Conservation (phyloP, 2,113 vertebrate species). For the Melanostigma gelatinosum region DNA sequence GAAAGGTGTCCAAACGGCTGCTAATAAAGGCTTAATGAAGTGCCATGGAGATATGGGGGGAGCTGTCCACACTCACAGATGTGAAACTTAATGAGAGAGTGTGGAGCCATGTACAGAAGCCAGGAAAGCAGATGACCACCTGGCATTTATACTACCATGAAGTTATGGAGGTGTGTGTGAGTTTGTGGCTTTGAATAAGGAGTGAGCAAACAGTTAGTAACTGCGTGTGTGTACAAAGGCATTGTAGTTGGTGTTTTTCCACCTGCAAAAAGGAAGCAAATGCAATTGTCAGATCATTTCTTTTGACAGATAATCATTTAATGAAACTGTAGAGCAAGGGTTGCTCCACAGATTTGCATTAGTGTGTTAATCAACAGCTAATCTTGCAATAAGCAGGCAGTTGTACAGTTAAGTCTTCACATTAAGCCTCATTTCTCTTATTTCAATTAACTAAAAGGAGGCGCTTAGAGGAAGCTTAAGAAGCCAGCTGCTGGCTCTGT, state of each 20-base stretch:
- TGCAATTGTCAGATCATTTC: background rate
- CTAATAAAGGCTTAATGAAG: conserved; percentile 76
- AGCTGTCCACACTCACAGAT: conserved; percentile 68
- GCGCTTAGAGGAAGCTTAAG: conserved; percentile 65
- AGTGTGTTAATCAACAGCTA: conserved; percentile 68
- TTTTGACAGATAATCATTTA: conserved; percentile 5
- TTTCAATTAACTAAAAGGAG: conserved; percentile 73
- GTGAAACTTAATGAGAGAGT: conserved; percentile 74
- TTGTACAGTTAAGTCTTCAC: conserved; percentile 67
- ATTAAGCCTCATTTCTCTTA: conserved; percentile 71
- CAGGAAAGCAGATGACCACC: conserved; percentile 44
- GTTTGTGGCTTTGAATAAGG: conserved; percentile 8
- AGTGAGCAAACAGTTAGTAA: conserved; percentile 3
- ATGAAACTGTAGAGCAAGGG: conserved; percentile 28
- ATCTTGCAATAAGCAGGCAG: conserved; percentile 65
- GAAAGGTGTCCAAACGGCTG: conserved; percentile 46
- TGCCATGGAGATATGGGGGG: conserved; percentile 59
- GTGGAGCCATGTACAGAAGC: conserved; percentile 43
- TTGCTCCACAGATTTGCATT: conserved; percentile 30
- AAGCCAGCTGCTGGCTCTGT: conserved; percentile 65
- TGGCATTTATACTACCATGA: conserved; percentile 33
- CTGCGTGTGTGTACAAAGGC: background rate
- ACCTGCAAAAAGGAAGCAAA: background rate
- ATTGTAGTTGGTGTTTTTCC: background rate
- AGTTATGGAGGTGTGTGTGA: conserved; percentile 29